Percentiles rank a stretch among this genome's conserved stretches.
phyloP scores from a whole-genome alignment of 2,797 vertebrate species.

The Macroramphosus scolopax region DNA sequence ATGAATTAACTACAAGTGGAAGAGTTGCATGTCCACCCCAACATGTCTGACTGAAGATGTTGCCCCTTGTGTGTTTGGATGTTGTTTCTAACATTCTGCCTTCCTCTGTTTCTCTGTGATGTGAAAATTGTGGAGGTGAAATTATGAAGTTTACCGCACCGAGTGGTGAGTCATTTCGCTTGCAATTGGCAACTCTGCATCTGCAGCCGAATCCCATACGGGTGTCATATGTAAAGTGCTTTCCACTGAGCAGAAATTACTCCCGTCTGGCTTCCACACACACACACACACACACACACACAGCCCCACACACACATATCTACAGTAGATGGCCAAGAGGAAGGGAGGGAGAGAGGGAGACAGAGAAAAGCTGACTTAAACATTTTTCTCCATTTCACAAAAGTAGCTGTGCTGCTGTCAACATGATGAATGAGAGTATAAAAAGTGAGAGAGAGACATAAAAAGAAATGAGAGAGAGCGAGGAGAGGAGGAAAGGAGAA shows the following conservation, averaged over 20 bases:
- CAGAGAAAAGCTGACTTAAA: conserved; percentile 80
- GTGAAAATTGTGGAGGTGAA: conserved; percentile 6
- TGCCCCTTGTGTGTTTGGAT: conserved; percentile 1
- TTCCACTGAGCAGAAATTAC: conserved; percentile 40
- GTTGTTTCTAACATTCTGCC: background rate
- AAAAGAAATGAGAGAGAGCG: conserved; percentile 22
- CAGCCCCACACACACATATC: conserved; percentile 26
- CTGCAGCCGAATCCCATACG: conserved; percentile 35
- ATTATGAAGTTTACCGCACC: conserved; percentile 22
- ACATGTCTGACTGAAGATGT: background rate
- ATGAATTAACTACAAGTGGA: too few species aligned
- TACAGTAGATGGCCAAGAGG: conserved; percentile 39
- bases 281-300: conserved; percentile 19
- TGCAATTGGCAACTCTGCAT: conserved; percentile 41
- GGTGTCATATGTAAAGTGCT: conserved; percentile 54
- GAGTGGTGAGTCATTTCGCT: conserved; percentile 32
- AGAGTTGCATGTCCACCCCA: background rate
- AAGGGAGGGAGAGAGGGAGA: conserved; percentile 36
- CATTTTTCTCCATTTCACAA: conserved; percentile 82
- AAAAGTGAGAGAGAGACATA: conserved; percentile 51
- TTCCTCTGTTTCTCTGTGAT: conserved; percentile 1
- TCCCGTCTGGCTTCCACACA: conserved; percentile 25
- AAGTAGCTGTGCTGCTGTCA: conserved; percentile 79
- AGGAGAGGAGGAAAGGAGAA: conserved; percentile 34
- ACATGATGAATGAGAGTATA: conserved; percentile 80